These are phyloP conservation scores for Neotragus pygmaeus DNA, from an alignment of 2,113 vertebrate genomes.

Conservation along the genomic window DNA sequence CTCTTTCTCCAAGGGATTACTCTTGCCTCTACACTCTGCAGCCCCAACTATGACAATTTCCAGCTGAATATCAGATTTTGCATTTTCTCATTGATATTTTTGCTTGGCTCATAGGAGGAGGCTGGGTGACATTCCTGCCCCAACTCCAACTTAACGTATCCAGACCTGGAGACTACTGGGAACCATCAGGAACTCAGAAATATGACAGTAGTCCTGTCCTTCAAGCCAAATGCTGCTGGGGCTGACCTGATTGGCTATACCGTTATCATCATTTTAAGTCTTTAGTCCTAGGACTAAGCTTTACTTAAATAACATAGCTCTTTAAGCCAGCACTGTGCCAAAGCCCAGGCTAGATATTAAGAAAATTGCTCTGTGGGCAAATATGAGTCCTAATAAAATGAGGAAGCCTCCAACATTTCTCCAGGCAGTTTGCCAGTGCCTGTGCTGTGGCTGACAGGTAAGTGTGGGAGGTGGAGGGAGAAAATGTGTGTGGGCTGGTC, in stretches of 20 bases:
- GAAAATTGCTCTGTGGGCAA: not conserved
- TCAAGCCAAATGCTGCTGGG: not conserved
- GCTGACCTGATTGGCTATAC: not conserved
- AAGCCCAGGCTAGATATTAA: not conserved
- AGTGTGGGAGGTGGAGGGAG: not conserved
- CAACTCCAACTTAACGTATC: not conserved
- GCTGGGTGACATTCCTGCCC: not conserved
- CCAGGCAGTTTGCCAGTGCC: not conserved
- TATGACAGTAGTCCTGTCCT: not conserved
- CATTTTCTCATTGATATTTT: not conserved
- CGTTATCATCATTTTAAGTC: not conserved
- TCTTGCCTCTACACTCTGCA: not conserved
- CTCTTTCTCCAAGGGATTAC: not conserved
- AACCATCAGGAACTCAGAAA: not conserved
- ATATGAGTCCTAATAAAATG: not conserved
- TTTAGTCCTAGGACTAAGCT: not conserved
- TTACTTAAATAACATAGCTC: not conserved
- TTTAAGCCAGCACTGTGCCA: not conserved
- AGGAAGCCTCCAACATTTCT: not conserved
- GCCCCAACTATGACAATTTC: not conserved
- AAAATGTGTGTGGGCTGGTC: not conserved
- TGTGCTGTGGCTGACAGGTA: not conserved
- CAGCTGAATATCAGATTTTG: not conserved
- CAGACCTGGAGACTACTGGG: not conserved
- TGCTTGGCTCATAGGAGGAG: not conserved